These are phyloP conservation scores for Tryphoninae sp. DNA, from an alignment of 2,888 invertebrate genomes.

Conservation along the genomic window DNA sequence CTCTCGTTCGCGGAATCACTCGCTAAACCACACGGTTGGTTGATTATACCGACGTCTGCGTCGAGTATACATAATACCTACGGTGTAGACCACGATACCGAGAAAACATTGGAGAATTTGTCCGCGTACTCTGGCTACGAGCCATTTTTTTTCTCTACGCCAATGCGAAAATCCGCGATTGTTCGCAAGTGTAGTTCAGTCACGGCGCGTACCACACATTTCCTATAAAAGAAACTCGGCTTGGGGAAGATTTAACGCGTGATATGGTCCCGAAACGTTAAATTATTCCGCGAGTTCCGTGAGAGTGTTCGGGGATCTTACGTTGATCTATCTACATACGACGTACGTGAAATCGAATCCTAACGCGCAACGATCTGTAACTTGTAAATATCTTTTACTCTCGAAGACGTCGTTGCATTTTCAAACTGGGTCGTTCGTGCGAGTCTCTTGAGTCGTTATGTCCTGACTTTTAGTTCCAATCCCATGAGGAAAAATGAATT, in stretches of 20 bases:
- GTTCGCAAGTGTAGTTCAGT: not conserved
- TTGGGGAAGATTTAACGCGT: not conserved
- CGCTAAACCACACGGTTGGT: constrained; percentile 40
- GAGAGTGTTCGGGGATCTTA: not conserved
- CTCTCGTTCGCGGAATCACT: constrained; percentile 56
- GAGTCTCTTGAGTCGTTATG: no score
- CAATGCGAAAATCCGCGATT: constrained; percentile 6
- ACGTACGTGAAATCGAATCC: no score
- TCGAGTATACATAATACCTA: constrained; percentile 6
- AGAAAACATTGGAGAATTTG: constrained; percentile 57
- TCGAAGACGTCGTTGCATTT: no score
- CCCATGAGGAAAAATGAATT: no score
- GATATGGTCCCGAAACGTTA: not conserved
- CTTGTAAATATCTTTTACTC: not conserved
- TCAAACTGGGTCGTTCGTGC: no score
- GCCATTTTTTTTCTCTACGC: constrained; percentile 24
- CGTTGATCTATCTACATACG: no score
- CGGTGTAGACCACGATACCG: constrained; percentile 48
- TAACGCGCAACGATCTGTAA: no score
- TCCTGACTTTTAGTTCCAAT: no score
- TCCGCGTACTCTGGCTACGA: constrained; percentile 39
- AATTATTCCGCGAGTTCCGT: not conserved
- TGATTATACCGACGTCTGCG: constrained; percentile 10
- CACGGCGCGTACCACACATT: constrained; percentile 3
- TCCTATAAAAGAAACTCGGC: not conserved